Conservation (phyloP, 2,797 vertebrate genomes). For the Fringilla coelebs region DNA sequence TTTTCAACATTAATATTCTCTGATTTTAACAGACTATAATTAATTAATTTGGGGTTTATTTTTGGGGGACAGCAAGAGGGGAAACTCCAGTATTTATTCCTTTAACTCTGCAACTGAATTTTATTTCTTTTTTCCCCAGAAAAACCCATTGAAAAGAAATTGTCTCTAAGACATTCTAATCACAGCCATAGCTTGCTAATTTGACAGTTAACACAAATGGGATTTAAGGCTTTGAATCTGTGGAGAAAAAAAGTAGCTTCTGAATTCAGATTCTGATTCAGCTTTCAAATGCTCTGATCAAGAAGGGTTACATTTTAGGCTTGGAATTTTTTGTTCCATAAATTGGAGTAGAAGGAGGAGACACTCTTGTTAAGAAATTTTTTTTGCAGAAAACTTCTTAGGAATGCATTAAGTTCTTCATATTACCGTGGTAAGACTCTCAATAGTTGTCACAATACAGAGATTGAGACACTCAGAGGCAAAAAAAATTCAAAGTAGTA, state of each 20-base stretch:
- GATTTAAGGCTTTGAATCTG: neutral
- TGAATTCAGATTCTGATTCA: neutral
- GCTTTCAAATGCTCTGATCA: neutral
- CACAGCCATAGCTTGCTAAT: neutral
- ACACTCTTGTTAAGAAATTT: neutral
- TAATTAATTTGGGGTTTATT: neutral
- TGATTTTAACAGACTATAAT: neutral
- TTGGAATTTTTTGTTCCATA: neutral
- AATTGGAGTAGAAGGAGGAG: neutral
- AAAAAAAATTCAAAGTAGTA: neutral
- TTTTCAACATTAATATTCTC: neutral
- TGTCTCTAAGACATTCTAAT: neutral
- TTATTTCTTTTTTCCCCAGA: neutral
- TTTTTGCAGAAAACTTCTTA: neutral
- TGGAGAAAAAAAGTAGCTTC: neutral
- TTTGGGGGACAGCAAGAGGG: neutral
- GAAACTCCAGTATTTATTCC: neutral
- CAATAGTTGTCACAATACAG: neutral
- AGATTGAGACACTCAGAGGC: neutral
- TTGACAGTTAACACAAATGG: neutral
- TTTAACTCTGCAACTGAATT: neutral
- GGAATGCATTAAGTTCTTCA: neutral
- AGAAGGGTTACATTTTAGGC: neutral
- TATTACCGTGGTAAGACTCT: neutral
- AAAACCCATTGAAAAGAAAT: neutral